Evolutionary conservation across 2,113 vertebrate species (phyloP), one percentile per base, ranked within the genome.

Genomic region (Anser brachyrhynchus): DNA sequence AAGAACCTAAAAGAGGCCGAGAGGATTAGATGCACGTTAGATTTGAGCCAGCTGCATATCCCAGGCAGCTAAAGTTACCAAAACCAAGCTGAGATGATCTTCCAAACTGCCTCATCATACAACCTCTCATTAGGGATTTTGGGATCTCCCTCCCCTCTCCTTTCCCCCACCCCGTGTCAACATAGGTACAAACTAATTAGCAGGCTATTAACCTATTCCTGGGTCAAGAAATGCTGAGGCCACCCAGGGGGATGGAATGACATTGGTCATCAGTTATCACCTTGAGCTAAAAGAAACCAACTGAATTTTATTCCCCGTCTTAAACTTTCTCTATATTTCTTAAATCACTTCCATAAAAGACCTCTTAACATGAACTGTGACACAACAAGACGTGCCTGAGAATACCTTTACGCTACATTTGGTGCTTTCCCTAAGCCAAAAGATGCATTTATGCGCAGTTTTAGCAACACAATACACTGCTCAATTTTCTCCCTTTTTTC

Each of bases 201-300:
- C 11, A 52, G 0, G 0, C 31, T 61, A 17, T 17, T 46, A 70
- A 26, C 18, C 51, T 71, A 1, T 22, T 35, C 31, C 51, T 29
- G 74, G 51, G 28, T 28, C 11, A 67, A 41, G n/a, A 54, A 64
- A 69, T 18, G 19, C 22, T 1, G 26, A n/a, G 58, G 55, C 11
- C 11, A 17, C 3, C 8, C 43, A 69, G 59, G 12, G 14, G 39
- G 23, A 72, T 21, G 22, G 43, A 69, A 57, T 1, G 16, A 39
- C 35, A 33, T 19, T 11, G n/a, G 31, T 1, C 46, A 41, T 18
- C 46, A 69, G 9, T 44, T 59, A 23, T 10, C 55, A 65, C 15
- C 21, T 33, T 57, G 26, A 73, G 7, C 35, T 51, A 65, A 77
- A 87, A 28, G 44, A 70, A 87, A 54, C 13, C 10, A 25, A 66